These are phyloP conservation scores for Neodontobutis hainanensis DNA, from an alignment of 2,113 vertebrate species.

Conservation along the genomic window DNA sequence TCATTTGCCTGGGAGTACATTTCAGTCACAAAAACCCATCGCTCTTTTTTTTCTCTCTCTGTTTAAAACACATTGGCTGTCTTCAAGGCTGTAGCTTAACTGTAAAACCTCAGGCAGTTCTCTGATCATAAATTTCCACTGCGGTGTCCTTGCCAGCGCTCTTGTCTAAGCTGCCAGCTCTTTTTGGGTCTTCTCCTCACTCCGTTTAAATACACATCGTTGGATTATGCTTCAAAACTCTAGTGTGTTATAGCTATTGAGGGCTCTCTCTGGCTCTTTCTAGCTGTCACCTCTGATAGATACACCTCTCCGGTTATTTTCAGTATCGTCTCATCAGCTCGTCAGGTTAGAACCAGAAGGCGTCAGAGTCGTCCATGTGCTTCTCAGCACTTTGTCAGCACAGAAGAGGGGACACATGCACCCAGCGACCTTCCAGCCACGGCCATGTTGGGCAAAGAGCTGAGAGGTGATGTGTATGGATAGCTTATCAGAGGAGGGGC, in stretches of 20 bases:
- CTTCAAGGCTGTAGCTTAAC: slow-evolving; percentile 36
- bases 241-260: background rate
- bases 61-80: slow-evolving; percentile 17
- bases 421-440: slow-evolving; percentile 27
- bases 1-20: slow-evolving; percentile 33
- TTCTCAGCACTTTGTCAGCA: slow-evolving; percentile 40
- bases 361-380: slow-evolving; percentile 17
- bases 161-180: slow-evolving; percentile 41
- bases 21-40: slow-evolving; percentile 12
- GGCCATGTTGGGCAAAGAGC: slow-evolving; percentile 53
- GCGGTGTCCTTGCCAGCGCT: slow-evolving; percentile 44
- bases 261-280: slow-evolving; percentile 18
- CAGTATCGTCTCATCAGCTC: slow-evolving; percentile 24
- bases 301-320: slow-evolving; percentile 47
- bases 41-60: slow-evolving; percentile 15
- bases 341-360: slow-evolving; percentile 55
- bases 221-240: slow-evolving; percentile 2
- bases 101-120: slow-evolving; percentile 58
- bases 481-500: background rate
- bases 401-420: slow-evolving; percentile 18
- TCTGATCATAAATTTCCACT: slow-evolving; percentile 59
- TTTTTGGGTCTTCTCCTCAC: slow-evolving; percentile 19
- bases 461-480: slow-evolving; percentile 25
- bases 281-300: slow-evolving; percentile 1
- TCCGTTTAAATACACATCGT: slow-evolving; percentile 18